Evolutionary conservation across 2,113 vertebrate genomes (phyloP), one percentile per base, ranked within the genome.

Genomic region (Gnathonemus longibarbis): DNA sequence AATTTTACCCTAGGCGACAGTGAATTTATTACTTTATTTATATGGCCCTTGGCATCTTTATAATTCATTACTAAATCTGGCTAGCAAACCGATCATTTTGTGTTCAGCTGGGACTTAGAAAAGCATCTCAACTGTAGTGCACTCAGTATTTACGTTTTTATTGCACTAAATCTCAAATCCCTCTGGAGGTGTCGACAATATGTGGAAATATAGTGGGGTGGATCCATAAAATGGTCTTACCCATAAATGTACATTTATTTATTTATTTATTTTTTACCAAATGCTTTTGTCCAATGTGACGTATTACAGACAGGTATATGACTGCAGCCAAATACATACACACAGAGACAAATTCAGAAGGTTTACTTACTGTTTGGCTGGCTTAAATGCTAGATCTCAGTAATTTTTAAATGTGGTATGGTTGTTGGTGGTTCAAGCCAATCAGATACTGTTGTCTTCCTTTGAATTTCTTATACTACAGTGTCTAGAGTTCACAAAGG

Each of bases 81-180:
- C 52, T 53, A 53, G 52, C 17, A 53, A 53, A 53, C 17, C 4
- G 52, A 53, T 53, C 17, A 53, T 53, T 53, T n/a, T n/a, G n/a
- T n/a, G n/a, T n/a, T n/a, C n/a, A n/a, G 89, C 62, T 70, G 24
- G 3, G n/a, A 24, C 62, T 91, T 92, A 91, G 84, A 45, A 45
- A 91, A 92, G 89, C 90, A 88, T 15, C 88, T 88, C 91, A 91
- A 91, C 62, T 45, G 42, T 62, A 56, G 84, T 42, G 88, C 62
- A 77, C n/a, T 49, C 24, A 62, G 56, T 42, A 58, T 62, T 5
- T 46, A 35, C 5, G 6, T 88, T 48, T 24, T 58, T 24, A 58
- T 58, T 58, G 21, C 21, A 58, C 53, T 58, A 58, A 58, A 58
- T 58, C 21, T 58, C 53, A 58, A 58, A 58, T 58, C 53, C 19